Conservation (phyloP, 1,140 invertebrate species). For the Drosophila nikananu region DNA sequence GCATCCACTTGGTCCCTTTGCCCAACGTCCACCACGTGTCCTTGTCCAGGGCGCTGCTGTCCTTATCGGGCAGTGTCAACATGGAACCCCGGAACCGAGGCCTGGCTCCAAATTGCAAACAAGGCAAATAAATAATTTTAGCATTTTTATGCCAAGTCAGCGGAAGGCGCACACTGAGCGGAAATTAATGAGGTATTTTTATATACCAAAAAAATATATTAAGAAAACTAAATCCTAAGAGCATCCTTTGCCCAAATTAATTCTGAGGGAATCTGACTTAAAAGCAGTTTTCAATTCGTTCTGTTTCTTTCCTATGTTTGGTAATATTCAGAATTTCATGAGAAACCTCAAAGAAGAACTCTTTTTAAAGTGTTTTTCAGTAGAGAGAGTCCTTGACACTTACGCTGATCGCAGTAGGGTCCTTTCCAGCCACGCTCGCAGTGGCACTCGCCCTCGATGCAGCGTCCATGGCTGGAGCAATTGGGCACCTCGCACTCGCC, state of each 20-base stretch:
- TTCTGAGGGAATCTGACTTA: background rate
- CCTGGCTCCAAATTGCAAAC: constrained; percentile 75
- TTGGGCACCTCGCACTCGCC: constrained; percentile 96
- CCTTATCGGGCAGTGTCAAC: constrained; percentile 76
- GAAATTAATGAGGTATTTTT: background rate
- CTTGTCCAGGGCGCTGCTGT: constrained; percentile 44
- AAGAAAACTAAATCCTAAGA: background rate
- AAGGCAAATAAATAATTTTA: constrained; percentile 83
- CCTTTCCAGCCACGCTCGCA: constrained; percentile 97
- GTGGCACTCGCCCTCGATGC: constrained; percentile 94
- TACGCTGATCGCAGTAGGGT: constrained; percentile 93
- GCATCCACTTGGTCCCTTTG: constrained; percentile 49
- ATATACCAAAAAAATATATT: background rate
- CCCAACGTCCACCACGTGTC: constrained; percentile 18
- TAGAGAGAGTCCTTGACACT: constrained; percentile 82
- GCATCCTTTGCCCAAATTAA: background rate
- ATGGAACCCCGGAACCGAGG: constrained; percentile 35
- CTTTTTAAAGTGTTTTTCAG: too few species aligned
- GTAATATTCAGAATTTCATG: background rate
- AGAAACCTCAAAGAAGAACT: background rate
- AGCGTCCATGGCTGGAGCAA: constrained; percentile 96
- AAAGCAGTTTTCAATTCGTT: background rate
- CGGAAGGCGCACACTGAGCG: constrained; percentile 30
- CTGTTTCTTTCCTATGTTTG: background rate
- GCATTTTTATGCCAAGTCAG: constrained; percentile 82